These are phyloP conservation scores for Danaus chrysippus DNA, from an alignment of 2,888 invertebrate genomes.

Conservation along the genomic window DNA sequence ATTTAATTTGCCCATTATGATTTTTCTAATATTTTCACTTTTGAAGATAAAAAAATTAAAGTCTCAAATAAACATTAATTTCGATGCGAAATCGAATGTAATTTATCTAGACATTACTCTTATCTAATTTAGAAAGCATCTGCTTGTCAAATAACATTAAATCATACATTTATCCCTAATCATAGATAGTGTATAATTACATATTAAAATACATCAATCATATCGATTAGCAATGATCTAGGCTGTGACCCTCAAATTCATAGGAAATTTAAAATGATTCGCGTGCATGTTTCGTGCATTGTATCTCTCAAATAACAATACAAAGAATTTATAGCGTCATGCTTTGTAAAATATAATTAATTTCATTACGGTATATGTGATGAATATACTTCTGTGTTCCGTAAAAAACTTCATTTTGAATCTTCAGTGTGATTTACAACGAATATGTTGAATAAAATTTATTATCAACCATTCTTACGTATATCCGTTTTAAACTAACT, in stretches of 20 bases:
- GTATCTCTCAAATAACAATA: conserved; percentile 14
- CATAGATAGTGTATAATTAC: not conserved
- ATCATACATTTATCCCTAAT: not conserved
- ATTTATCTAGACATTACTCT: not conserved
- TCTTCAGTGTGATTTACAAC: not conserved
- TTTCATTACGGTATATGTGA: conserved; percentile 53
- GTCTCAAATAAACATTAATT: too few species aligned
- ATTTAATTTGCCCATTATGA: too few species aligned
- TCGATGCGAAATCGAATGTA: not conserved
- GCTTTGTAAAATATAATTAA: conserved; percentile 46
- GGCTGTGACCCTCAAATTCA: conserved; percentile 1
- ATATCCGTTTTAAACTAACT: too few species aligned
- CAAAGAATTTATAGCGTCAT: conserved; percentile 41
- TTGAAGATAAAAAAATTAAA: too few species aligned
- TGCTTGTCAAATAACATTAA: conserved; percentile 3
- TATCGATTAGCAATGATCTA: not conserved
- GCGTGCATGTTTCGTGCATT: conserved; percentile 10
- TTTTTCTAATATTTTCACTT: too few species aligned
- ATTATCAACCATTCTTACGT: too few species aligned
- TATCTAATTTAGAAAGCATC: not conserved
- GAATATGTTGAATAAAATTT: too few species aligned
- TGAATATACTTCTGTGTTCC: conserved; percentile 16
- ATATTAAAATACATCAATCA: not conserved
- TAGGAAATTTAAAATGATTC: conserved; percentile 8
- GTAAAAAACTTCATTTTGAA: not conserved